Conservation (phyloP, 2,888 invertebrate species). For the Acanthoscelides obtectus region DNA sequence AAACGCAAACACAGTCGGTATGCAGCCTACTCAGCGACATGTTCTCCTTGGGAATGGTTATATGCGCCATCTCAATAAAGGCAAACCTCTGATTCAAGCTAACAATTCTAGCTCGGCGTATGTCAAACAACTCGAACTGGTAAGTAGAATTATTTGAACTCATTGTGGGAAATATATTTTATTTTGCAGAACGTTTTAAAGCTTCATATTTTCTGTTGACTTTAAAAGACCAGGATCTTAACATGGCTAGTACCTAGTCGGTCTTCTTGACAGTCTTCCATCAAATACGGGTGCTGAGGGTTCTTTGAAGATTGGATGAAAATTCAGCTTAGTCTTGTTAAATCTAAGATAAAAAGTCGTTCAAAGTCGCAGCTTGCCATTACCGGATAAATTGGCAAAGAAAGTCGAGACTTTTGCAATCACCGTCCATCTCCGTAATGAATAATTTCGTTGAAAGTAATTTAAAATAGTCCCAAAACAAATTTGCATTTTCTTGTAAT, state of each 20-base stretch:
- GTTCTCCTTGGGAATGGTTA: slow-evolving; percentile 92
- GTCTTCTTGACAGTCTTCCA: too few species aligned
- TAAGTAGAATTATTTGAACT: too few species aligned
- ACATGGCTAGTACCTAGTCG: too few species aligned
- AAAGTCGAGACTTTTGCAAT: not conserved
- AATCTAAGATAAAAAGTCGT: too few species aligned
- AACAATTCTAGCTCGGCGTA: slow-evolving; percentile 86
- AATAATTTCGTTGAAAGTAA: not conserved
- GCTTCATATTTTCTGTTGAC: too few species aligned
- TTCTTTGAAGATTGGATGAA: too few species aligned
- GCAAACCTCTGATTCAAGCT: slow-evolving; percentile 83
- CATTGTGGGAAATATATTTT: too few species aligned
- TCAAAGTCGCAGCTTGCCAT: not conserved
- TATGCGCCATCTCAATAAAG: slow-evolving; percentile 88
- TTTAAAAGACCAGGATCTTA: too few species aligned
- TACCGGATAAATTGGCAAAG: not conserved
- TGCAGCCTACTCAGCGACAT: slow-evolving; percentile 91
- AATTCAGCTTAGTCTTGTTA: too few species aligned
- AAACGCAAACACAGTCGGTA: slow-evolving; percentile 77
- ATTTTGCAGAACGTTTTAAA: too few species aligned
- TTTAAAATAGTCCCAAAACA: not conserved
- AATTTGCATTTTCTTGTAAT: not conserved
- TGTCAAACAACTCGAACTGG: slow-evolving; percentile 85
- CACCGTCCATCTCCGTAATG: not conserved
- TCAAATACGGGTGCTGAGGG: too few species aligned